These are phyloP conservation scores for Odontocolon sp. DNA, from an alignment of 2,888 invertebrate species.

Conservation along the genomic window DNA sequence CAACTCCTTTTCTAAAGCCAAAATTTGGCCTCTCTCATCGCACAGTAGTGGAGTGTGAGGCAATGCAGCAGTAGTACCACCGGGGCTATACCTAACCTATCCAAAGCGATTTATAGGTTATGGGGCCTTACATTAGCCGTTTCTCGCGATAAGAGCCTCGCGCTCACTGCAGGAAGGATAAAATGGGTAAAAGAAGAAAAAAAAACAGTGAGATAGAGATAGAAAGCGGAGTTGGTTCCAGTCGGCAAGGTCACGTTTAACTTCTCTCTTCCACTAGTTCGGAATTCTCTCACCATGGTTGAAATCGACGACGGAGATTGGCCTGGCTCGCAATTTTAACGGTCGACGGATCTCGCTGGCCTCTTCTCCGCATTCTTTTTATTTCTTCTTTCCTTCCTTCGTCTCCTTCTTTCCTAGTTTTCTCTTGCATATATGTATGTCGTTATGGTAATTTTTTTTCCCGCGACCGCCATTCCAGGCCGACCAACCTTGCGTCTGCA, in stretches of 20 bases:
- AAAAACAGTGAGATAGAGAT: constrained; percentile 15
- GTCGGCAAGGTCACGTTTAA: constrained; percentile 53
- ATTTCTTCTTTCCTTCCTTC: constrained; percentile 24
- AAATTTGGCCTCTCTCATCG: constrained; percentile 15
- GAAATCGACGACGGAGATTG: constrained; percentile 56
- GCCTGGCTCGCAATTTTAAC: constrained; percentile 60
- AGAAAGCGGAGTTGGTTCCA: constrained; percentile 21
- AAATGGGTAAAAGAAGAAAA: constrained; percentile 32
- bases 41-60: constrained; percentile 16
- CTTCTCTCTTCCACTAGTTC: constrained; percentile 4
- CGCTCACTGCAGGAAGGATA: constrained; percentile 1
- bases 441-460: constrained; percentile 73
- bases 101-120: constrained; percentile 57
- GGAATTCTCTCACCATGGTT: constrained; percentile 40
- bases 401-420: constrained; percentile 52
- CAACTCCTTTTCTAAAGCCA: constrained; percentile 1
- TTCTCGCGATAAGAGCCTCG: constrained; percentile 52
- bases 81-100: constrained; percentile 2
- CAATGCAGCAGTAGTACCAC: constrained; percentile 7
- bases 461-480: constrained; percentile 42
- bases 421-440: constrained; percentile 73
- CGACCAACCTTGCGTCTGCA: constrained; percentile 31
- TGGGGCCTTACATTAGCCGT: constrained; percentile 56
- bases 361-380: constrained; percentile 10
- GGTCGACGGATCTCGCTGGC: constrained; percentile 46